Conservation (phyloP, 2,888 invertebrate genomes). For the Ochropleura leucogaster region DNA sequence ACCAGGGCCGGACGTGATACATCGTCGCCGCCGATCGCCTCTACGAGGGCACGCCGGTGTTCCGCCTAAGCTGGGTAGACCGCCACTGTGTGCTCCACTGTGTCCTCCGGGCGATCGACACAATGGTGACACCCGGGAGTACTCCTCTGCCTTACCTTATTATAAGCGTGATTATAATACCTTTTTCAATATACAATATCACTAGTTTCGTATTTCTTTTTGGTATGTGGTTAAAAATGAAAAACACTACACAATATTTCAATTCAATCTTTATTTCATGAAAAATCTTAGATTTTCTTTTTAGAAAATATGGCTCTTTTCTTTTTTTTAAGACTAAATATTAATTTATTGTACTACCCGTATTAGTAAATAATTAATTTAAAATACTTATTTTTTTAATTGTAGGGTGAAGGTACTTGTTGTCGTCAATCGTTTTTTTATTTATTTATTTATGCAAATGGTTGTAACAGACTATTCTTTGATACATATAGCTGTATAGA, state of each 20-base stretch:
- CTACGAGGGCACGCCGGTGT: no score
- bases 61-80: no score
- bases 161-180: no score
- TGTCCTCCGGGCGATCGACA: no score
- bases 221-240: conserved; percentile 15
- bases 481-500: conserved; percentile 16
- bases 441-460: neutral
- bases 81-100: no score
- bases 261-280: conserved; percentile 73
- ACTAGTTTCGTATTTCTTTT: neutral
- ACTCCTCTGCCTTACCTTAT: no score
- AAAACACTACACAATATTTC: conserved; percentile 36
- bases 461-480: conserved; percentile 11
- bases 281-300: conserved; percentile 73
- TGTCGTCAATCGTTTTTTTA: neutral
- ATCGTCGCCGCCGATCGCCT: no score
- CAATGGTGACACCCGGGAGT: no score
- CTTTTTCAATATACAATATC: neutral
- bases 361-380: conserved; percentile 73
- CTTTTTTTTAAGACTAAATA: conserved; percentile 40
- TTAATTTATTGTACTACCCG: conserved; percentile 82
- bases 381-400: conserved; percentile 60
- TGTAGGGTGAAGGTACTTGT: conserved; percentile 34
- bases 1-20: no score
- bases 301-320: conserved; percentile 69